Evolutionary conservation across 2,797 vertebrate genomes (phyloP).

Genomic region (Cetoscarus ocellatus): DNA sequence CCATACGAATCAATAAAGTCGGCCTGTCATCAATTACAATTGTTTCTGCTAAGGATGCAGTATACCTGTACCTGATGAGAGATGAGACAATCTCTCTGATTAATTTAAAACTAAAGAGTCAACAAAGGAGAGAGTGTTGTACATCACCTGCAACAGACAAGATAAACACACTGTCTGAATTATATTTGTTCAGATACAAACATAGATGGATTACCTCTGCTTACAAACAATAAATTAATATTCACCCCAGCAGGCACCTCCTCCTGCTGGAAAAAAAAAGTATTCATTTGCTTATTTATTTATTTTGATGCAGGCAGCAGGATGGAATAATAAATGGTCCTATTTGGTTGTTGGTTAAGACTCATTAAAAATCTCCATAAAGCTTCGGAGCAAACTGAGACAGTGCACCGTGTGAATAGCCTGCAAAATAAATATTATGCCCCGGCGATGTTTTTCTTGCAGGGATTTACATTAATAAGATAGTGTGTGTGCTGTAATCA

Average conservation of each 20-base stretch:
- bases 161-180: slow-evolving; percentile 68
- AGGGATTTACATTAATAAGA: slow-evolving; percentile 78
- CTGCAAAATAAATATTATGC: slow-evolving; percentile 64
- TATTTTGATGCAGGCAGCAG: slow-evolving; percentile 47
- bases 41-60: slow-evolving; percentile 55
- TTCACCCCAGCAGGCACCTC: slow-evolving; percentile 57
- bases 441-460: slow-evolving; percentile 58
- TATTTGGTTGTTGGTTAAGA: slow-evolving; percentile 71
- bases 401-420: slow-evolving; percentile 44
- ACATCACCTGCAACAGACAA: slow-evolving; percentile 72
- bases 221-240: slow-evolving; percentile 65
- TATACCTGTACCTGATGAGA: slow-evolving; percentile 51
- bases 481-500: slow-evolving; percentile 67
- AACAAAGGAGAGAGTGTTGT: slow-evolving; percentile 56
- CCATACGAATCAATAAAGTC: slow-evolving; percentile 56
- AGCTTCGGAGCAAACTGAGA: slow-evolving; percentile 37
- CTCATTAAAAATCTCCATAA: slow-evolving; percentile 73
- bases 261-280: slow-evolving; percentile 40
- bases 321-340: slow-evolving; percentile 72
- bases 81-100: slow-evolving; percentile 60
- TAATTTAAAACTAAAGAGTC: slow-evolving; percentile 73
- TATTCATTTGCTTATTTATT: slow-evolving; percentile 51
- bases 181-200: slow-evolving; percentile 77
- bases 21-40: slow-evolving; percentile 60
- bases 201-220: slow-evolving; percentile 76